A percentile compares a stretch with the other conserved stretches of the same genome.
Conservation (phyloP, 2,797 vertebrate genomes). For the Pelochelys cantorii region DNA sequence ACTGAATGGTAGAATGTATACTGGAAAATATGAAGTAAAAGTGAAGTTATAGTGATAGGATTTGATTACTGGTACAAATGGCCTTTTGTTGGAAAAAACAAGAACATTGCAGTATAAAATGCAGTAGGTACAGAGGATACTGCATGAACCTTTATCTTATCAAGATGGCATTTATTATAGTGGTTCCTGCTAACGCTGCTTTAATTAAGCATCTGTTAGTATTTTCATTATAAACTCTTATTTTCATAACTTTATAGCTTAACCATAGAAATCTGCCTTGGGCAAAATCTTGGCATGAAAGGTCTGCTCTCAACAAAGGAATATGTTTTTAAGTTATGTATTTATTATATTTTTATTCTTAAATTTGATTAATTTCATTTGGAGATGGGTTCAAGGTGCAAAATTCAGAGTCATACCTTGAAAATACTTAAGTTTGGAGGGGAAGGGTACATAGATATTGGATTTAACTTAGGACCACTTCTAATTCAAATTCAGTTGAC, state of each 20-base stretch:
- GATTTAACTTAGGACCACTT: neutral
- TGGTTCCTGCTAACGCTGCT: slow-evolving; percentile 1
- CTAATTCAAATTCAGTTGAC: slow-evolving; percentile 28
- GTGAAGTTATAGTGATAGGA: neutral
- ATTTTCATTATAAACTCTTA: slow-evolving; percentile 33
- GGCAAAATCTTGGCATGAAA: slow-evolving; percentile 12
- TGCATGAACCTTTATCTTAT: neutral
- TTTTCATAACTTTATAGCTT: slow-evolving; percentile 39
- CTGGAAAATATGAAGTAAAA: slow-evolving; percentile 1
- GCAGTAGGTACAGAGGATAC: neutral
- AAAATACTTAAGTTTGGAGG: neutral
- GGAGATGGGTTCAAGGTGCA: slow-evolving; percentile 37
- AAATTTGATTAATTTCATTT: slow-evolving; percentile 44
- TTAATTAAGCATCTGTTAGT: slow-evolving; percentile 46
- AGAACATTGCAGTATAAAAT: neutral
- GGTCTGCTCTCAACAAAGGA: neutral
- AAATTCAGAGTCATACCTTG: slow-evolving; percentile 5
- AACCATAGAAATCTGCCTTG: slow-evolving; percentile 17
- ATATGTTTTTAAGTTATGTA: slow-evolving; percentile 5
- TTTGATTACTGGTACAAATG: neutral
- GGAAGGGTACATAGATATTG: neutral
- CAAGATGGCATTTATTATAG: slow-evolving; percentile 5
- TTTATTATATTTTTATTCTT: slow-evolving; percentile 36
- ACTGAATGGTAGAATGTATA: neutral
- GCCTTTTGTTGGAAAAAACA: neutral